Evolutionary conservation across 1,140 invertebrate species (phyloP), one percentile per base, ranked within the genome.

Genomic region (Temnothorax nylanderi): DNA sequence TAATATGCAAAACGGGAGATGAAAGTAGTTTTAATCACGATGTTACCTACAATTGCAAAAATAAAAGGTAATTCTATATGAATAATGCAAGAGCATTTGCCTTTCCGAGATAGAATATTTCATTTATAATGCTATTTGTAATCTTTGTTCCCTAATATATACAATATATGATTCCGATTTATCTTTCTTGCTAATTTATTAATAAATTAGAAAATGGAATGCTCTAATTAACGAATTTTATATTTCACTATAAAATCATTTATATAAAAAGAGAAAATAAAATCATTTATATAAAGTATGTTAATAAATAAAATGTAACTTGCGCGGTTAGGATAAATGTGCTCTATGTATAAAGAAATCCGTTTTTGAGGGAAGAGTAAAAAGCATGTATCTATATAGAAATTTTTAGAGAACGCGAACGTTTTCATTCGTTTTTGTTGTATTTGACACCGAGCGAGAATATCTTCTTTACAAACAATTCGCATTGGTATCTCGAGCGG

Each of bases 21-120:
- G 16, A 84, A 47, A 75, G 44, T 47, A 72, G 10, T 60, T 84
- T 74, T 74, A 82, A 74, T 82, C 47, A 60, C 44, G 6, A 1
- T 82, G 16, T 58, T 72, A 58, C 26, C 37, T 64, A 6, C 32
- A 75, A 84, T 75, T 13, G 41, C 4, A 84, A n/a, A 49, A 34
- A 34, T 60, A 84, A 84, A 84, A 3, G 11, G 7, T 60, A 60
- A 84, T 84, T 58, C 7, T 47, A 49, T 60, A 49, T 74, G 54
- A 82, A 47, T 82, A 74, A 60, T 60, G 26, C n/a, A 54, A n/a
- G 3, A 67, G 21, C 37, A 7, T 26, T 47, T 56, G 18, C 32
- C 8, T 47, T 34, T 60, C 1, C 8, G 7, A 58, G 11, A n/a
- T 1, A 18, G 16, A 74, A 84, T 34, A 34, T 62, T 60, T 62